A percentile compares a stretch with the other conserved stretches of the same genome.
These are phyloP conservation scores for Mesochorus sp. DNA, from an alignment of 2,888 invertebrate genomes.

Conservation along the genomic window DNA sequence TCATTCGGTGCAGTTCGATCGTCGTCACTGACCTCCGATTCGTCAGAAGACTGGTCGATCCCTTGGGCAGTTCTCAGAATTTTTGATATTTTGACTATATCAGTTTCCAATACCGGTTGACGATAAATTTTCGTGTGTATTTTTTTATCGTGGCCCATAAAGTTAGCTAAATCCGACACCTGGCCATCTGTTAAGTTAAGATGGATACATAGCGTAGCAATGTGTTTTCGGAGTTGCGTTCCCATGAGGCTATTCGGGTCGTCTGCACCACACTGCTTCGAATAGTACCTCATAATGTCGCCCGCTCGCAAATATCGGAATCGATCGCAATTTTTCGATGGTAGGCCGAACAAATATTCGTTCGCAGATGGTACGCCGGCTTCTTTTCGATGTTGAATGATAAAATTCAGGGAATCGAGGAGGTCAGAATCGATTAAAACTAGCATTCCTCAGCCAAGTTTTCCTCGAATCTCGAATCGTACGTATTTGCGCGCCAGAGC, in stretches of 20 bases:
- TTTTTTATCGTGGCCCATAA: constrained; percentile 60
- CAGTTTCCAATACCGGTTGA: constrained; percentile 63
- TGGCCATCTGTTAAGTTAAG: constrained; percentile 49
- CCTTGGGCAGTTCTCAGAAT: constrained; percentile 65
- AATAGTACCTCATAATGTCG: constrained; percentile 63
- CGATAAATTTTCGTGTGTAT: constrained; percentile 63
- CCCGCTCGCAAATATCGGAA: constrained; percentile 66
- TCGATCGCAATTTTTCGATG: constrained; percentile 23
- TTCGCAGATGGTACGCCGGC: constrained; percentile 54
- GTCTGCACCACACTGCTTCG: constrained; percentile 66
- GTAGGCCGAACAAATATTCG: constrained; percentile 60
- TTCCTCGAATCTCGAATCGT: constrained; percentile 61
- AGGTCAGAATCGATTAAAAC: constrained; percentile 55
- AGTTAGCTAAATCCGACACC: constrained; percentile 51
- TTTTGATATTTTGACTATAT: constrained; percentile 67
- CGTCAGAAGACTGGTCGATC: neutral
- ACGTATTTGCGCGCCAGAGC: constrained; percentile 58
- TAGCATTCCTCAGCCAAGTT: constrained; percentile 56
- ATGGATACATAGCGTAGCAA: constrained; percentile 60
- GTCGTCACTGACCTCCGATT: neutral
- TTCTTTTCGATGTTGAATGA: constrained; percentile 43
- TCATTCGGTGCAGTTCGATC: too few relatives aligned
- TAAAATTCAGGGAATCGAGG: constrained; percentile 42
- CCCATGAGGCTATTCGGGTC: constrained; percentile 61
- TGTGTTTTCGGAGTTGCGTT: constrained; percentile 59